Base-by-base conservation (phyloP, 2,797 vertebrate species). In the Steatocranus sp. region DNA sequence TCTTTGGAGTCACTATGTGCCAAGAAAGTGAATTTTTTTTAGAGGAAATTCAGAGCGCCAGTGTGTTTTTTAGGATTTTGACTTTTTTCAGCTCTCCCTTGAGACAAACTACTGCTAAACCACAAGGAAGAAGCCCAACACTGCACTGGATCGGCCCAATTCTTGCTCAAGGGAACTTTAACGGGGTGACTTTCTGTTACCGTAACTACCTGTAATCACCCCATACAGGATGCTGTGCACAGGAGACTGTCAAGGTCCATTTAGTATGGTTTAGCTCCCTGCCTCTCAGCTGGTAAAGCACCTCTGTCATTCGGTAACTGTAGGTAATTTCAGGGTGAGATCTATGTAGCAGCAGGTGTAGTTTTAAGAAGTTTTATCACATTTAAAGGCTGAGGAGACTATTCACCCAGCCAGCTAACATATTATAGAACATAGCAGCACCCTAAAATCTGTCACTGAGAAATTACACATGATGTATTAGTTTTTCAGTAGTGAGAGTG, bases 131-230 rank as follows among this genome's bases (percentile, higher is more conserved):
- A n/a, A 34, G 23, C 61, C 36, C 18, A 77, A 25, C 76, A 20
- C 51, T 56, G 34, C 27, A n/a, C 43, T 83, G 49, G 66, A 74
- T 83, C 43, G 54, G 23, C 30, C 30, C 83, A 51, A 30, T 41
- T 77, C 27, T 84, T 83, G 75, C 84, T 88, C 46, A 80, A 70
- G 74, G 73, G 23, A 68, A 78, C 58, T 23, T 80, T 32, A 38
- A 34, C 48, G 54, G 34, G 23, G 50, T 66, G 46, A 61, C 50
- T 70, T 66, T 83, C 18, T 80, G 30, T 75, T 77, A 25, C 73
- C 10, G 1, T 46, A 63, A 68, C 53, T 46, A 41, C 49, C 30
- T 77, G 34, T 58, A 66, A 75, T 80, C 50, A 74, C 30, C 9
- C 23, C n/a, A 34, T 56, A 79, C 27, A 75, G 76, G 73, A 53